phyloP scores from a whole-genome alignment of 2,113 vertebrate species.

The Lanius ludovicianus region DNA sequence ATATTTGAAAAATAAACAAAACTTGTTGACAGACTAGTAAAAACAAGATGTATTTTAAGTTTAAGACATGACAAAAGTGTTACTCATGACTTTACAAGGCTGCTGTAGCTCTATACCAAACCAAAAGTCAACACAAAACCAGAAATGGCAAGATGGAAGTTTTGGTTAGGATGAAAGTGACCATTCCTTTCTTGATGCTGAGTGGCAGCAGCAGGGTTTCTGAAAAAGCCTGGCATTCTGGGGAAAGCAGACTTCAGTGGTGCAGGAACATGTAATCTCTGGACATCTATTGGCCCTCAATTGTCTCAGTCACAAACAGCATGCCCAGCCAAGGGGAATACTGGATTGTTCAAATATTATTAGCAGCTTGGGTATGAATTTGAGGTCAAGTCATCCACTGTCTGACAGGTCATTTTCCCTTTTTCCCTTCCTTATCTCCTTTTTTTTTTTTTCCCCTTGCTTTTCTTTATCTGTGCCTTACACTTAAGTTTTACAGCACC shows the following conservation, averaged over 20 bases:
- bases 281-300: neutral
- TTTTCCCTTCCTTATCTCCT: neutral
- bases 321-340: neutral
- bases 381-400: neutral
- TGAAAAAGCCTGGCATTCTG: neutral
- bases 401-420: neutral
- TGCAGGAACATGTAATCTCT: neutral
- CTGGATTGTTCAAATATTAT: neutral
- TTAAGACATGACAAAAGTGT: neutral
- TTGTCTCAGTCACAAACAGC: neutral
- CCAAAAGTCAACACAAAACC: neutral
- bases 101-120: neutral
- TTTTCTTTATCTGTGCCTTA: neutral
- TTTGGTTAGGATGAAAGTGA: neutral
- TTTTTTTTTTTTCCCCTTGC: fast-evolving
- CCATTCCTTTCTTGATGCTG: neutral
- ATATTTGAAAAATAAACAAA: conserved; percentile 44
- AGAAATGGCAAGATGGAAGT: neutral
- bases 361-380: neutral
- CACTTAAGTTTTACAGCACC: neutral
- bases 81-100: neutral
- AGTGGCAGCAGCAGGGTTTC: neutral
- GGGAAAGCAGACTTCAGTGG: neutral
- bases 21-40: neutral
- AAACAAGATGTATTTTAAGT: conserved; percentile 19